Evolutionary conservation across 2,113 vertebrate species (phyloP), one percentile per base, ranked within the genome.

Genomic region (Podilymbus podiceps): DNA sequence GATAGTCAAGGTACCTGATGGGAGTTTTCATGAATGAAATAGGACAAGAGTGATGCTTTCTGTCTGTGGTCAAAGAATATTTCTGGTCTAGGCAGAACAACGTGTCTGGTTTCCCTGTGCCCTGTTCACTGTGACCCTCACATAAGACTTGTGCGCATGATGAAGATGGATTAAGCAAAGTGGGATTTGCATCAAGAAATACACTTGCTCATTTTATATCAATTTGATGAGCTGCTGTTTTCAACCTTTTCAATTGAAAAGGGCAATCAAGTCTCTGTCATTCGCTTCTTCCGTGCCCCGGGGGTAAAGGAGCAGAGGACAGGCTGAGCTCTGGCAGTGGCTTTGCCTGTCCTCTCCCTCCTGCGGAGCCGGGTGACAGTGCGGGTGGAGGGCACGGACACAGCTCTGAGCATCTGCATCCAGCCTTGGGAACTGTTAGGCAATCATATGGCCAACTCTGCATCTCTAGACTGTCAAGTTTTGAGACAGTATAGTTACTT

Each of bases 111-210:
- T 58, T 17, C 12, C 22, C 30, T 44, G 52, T 56, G 58, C 30
- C 30, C 35, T 87, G 8, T 63, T 68, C 50, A 44, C 50, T 17
- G 5, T 50, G 38, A 78, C 63, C 53, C 35, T 92, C 75, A 33
- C 6, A 1, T 82, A 83, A 68, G 19, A 44, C 24, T 76, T 73
- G 14, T 2, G 15, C 40, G 25, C n/a, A 17, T 44, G 25, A n/a
- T 88, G 25, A 85, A 49, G 62, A 12, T 82, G 44, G 30, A 38
- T 79, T 85, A 75, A 94, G 73, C 40, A 68, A 88, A 79, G 75
- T 56, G 35, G 44, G 23, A 50, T 67, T 58, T 83, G 42, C 46
- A 35, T 55, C 31, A 47, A 75, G 56, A 91, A 96, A 82, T 67
- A 60, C 1, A 11, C 14, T 78, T 60, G 49, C 10, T 50, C 80